Evolutionary conservation across 23 tunicate species (phyloP).

Genomic region (Ciona savignyi): DNA sequence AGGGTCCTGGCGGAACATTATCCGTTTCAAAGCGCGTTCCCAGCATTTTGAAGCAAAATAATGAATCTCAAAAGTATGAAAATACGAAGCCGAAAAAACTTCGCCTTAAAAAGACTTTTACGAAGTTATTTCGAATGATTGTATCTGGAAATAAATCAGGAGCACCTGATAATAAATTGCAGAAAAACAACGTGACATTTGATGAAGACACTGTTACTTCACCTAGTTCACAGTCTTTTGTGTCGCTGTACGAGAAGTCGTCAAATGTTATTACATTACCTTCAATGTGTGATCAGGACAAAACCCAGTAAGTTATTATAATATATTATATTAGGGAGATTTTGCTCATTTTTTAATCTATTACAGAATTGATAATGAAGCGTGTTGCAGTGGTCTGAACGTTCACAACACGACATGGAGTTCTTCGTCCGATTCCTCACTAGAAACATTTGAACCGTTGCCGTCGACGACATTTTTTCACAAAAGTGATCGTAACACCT

Average conservation of each 20-base stretch:
- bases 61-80: no score
- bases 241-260: no score
- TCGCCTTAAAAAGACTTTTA: neutral
- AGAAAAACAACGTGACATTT: neutral
- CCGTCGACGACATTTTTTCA: neutral
- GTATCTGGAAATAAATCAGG: neutral
- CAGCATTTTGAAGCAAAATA: no score
- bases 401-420: neutral
- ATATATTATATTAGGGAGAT: no score
- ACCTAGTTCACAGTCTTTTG: no score
- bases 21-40: neutral
- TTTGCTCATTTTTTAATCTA: no score
- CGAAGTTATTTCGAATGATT: neutral
- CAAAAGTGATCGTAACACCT: no score
- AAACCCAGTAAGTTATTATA: no score
- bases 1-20: neutral
- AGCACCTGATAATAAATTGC: no score
- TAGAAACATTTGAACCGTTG: no score
- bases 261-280: no score
- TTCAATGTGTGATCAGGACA: no score
- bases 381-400: neutral
- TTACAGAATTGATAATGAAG: neutral
- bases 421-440: neutral
- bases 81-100: neutral
- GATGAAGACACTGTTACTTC: neutral